Conservation (phyloP, 2,113 vertebrate genomes). For the Ophthalmolycus amberensis region DNA sequence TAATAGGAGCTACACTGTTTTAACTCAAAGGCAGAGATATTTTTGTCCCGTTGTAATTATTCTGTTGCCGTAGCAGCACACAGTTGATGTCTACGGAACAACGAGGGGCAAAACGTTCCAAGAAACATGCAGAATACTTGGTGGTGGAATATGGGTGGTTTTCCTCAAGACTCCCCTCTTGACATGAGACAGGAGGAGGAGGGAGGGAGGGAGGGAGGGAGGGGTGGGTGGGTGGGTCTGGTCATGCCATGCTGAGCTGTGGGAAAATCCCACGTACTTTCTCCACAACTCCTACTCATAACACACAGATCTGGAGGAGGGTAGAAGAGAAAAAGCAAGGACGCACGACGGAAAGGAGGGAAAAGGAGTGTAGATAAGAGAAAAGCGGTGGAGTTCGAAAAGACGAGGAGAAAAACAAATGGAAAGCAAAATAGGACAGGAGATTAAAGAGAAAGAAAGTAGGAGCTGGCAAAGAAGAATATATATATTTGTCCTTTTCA, state of each 20-base stretch:
- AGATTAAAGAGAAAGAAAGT: not conserved
- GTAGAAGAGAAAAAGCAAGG: conserved; percentile 34
- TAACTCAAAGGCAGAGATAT: conserved; percentile 20
- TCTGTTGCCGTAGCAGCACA: conserved; percentile 49
- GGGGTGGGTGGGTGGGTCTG: conserved; percentile 77
- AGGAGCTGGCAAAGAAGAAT: not conserved
- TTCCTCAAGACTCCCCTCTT: conserved; percentile 72
- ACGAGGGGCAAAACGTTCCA: conserved; percentile 43
- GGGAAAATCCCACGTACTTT: conserved; percentile 86
- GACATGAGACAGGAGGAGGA: conserved; percentile 63
- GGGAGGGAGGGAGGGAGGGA: conserved; percentile 41
- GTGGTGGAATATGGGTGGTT: conserved; percentile 73
- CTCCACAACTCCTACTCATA: conserved; percentile 64
- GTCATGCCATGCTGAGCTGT: conserved; percentile 77
- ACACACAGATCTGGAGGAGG: conserved; percentile 54
- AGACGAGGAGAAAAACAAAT: not conserved
- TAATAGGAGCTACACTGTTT: conserved; percentile 4
- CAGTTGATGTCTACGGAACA: conserved; percentile 56
- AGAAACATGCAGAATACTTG: conserved; percentile 57
- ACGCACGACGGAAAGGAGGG: not conserved
- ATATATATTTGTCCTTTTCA: not conserved
- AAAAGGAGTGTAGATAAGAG: conserved; percentile 34
- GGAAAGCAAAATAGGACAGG: not conserved
- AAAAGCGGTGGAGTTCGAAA: not conserved
- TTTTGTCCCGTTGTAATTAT: conserved; percentile 15